Evolutionary conservation across 1,140 invertebrate genomes (phyloP), one percentile per base, ranked within the genome.

Genomic region (Drosophila kikkawai): DNA sequence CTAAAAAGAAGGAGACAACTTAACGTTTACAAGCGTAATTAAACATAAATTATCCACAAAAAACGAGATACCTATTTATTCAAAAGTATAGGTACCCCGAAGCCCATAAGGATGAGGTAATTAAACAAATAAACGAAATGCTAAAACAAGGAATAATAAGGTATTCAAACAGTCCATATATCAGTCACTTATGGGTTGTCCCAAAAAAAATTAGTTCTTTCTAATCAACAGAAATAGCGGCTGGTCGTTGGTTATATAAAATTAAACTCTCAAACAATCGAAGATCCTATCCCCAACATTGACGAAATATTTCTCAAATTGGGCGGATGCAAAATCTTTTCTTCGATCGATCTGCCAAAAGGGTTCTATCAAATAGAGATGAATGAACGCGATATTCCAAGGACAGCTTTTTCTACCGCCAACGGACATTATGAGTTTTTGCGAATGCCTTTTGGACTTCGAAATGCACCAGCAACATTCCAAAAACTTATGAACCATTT

Each of bases 11-110:
- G 29, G 29, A 36, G 51, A 37, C 12, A 47, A 47, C 44, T 7
- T 47, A 13, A 47, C 44, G 12, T 55, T 55, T 36, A 37, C 51
- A 37, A 55, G 32, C n/a, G 32, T 55, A 36, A 26, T 55, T 19
- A 55, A 55, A 55, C 32, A 37, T 19, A 56, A 26, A 39, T 9
- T 17, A 39, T 19, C 7, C 34, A 19, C 36, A 39, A 39, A 42
- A 42, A 42, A n/a, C 39, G 15, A 42, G 7, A 42, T 42, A n/a
- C 39, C 39, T 42, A 42, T 42, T 8, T 42, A 42, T n/a, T 42
- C 39, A 42, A 42, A 42, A 42, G 39, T 42, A 42, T 42, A 42
- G 39, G 15, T 42, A 42, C 39, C 39, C 39, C 15, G 15, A 41
- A n/a, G 39, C 39, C 39, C 39, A 41, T 41, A 41, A n/a, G 7